Base-by-base conservation (phyloP, 2,888 invertebrate genomes). In the Brachyptera putata region DNA sequence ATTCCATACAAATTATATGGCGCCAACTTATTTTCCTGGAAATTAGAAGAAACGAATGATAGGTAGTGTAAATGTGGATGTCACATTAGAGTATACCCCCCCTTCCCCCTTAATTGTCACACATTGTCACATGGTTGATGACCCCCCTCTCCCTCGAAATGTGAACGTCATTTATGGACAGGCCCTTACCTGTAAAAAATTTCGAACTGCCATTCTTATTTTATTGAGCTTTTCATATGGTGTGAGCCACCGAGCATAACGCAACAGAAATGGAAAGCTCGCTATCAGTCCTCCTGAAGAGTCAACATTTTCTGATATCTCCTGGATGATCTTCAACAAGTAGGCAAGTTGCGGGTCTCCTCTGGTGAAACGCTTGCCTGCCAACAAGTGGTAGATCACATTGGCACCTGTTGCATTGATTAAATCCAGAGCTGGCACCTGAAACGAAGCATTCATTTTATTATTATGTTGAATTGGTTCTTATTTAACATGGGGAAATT, bases 341-440 rank as follows among this genome's bases (percentile, higher is more conserved):
- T 57, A 16, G 5, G 43, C 11, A 11, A 59, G 49, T 16, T 46
- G 26, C 4, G 60, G 49, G 13, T 56, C 56, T 3, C 36, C 25
- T 13, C 55, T 56, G 5, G 48, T 37, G 39, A 60, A 60, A 5
- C 60, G 56, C 3, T 49, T 16, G 1, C 57, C 57, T 5, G 60
- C 48, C 39, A 60, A 7, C 48, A 60, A 26, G 37, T 60, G 60
- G 34, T 36, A 46, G 56, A 60, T 60, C 36, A 60, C 56, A 49
- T 60, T 60, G 48, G 56, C 56, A 3, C 60, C 60, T 1, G 60
- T 49, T 9, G 60, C 56, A 25, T 30, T 39, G n/a, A 57, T 22
- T 13, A 60, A 26, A 1, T 57, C 56, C 13, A 36, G 36, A 21
- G 48, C 60, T 9, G 56, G 16, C 16, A 53, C 34, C 53, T 53